Percentiles rank a stretch among this genome's conserved stretches.
phyloP scores from a whole-genome alignment of 1,140 invertebrate genomes.

The Pomacea maculata region DNA sequence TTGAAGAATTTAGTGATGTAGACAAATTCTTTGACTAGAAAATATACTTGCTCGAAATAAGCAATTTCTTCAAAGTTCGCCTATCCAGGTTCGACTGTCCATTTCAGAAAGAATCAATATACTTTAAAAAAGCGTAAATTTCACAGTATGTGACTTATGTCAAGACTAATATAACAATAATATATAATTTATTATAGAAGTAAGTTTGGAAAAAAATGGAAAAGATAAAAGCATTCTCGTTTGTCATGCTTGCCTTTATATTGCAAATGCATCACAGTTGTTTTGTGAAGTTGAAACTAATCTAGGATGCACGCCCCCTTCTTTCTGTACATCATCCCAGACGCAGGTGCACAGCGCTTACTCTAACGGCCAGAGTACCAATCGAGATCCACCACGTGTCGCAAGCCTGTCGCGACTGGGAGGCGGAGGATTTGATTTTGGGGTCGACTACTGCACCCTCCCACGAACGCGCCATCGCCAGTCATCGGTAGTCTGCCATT shows the following conservation, averaged over 20 bases:
- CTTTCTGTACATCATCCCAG: conserved; percentile 8
- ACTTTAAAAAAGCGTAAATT: no score
- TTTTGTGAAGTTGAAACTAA: background rate
- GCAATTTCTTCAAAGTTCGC: no score
- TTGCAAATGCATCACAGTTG: no score
- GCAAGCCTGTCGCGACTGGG: conserved; percentile 45
- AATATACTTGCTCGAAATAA: no score
- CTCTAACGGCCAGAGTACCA: background rate
- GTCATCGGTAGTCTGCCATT: conserved; percentile 13
- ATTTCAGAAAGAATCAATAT: no score
- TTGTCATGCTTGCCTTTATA: background rate
- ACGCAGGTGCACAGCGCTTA: conserved; percentile 9
- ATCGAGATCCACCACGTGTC: conserved; percentile 44
- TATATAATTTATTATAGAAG: no score
- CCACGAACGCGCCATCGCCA: conserved; percentile 3
- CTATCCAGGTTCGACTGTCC: no score
- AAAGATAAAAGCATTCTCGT: background rate
- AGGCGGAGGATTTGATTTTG: conserved; percentile 49
- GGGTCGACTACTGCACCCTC: conserved; percentile 33
- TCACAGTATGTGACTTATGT: no score
- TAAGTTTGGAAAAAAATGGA: background rate
- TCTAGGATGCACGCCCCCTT: background rate
- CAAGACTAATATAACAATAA: no score
- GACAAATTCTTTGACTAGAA: no score
- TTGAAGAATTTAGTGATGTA: no score